A percentile compares a stretch with the other conserved stretches of the same genome.
Evolutionary conservation across 2,888 invertebrate genomes (phyloP).

Genomic region (Cephus spinipes): DNA sequence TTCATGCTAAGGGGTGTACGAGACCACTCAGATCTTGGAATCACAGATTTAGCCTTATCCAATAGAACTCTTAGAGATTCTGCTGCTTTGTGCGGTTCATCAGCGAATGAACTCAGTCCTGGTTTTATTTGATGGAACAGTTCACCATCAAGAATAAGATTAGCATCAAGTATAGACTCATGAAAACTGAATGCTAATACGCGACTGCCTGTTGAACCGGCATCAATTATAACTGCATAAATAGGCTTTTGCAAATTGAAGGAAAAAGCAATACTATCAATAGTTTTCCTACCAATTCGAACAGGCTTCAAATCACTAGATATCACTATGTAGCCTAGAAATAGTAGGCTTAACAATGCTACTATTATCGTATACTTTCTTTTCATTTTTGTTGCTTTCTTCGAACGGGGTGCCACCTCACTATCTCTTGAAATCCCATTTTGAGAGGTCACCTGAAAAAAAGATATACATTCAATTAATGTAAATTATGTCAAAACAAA

Average conservation of each 20-base stretch:
- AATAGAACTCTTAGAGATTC: conserved; percentile 79
- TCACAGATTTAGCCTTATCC: conserved; percentile 80
- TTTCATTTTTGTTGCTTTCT: conserved; percentile 35
- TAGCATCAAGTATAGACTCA: conserved; percentile 73
- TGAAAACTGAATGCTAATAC: conserved; percentile 87
- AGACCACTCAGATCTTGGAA: conserved; percentile 80
- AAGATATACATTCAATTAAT: not conserved
- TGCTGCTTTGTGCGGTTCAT: conserved; percentile 83
- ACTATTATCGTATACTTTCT: conserved; percentile 43
- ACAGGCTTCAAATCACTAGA: conserved; percentile 52
- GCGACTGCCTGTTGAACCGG: conserved; percentile 93
- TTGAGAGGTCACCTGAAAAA: conserved; percentile 39
- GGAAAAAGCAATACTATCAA: conserved; percentile 79
- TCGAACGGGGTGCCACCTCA: conserved; percentile 39
- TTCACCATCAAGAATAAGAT: conserved; percentile 84
- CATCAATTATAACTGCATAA: conserved; percentile 92
- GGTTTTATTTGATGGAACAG: conserved; percentile 88
- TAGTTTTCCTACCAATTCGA: conserved; percentile 64
- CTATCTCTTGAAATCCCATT: conserved; percentile 34
- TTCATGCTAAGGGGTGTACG: conserved; percentile 87
- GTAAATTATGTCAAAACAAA: not conserved
- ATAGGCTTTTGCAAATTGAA: conserved; percentile 78
- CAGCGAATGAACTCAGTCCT: conserved; percentile 89
- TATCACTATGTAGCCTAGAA: conserved; percentile 57
- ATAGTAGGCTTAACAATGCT: conserved; percentile 40